Percentiles rank a stretch among this genome's conserved stretches.
Conservation (phyloP, 64 coral and sea anemone species). For the Trachythela sp. region DNA sequence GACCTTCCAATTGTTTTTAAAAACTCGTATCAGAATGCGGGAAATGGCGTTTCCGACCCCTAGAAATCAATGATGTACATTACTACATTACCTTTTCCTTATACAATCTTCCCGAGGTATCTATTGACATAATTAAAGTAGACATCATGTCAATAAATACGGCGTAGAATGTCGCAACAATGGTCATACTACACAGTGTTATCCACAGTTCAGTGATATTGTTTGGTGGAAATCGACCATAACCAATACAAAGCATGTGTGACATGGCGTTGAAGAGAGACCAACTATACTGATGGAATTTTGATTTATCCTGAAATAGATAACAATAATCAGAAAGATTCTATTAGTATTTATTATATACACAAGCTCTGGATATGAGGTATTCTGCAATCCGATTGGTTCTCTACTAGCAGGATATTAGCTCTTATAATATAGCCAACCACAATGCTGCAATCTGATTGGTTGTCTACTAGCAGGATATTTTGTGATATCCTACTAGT, state of each 20-base stretch:
- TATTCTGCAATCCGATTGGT: no score
- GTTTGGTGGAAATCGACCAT: conserved; percentile 89
- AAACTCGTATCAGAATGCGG: no score
- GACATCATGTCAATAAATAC: conserved; percentile 99
- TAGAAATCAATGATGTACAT: background rate
- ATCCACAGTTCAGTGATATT: conserved; percentile 80
- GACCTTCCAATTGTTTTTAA: no score
- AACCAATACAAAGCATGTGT: conserved; percentile 95
- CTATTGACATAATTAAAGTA: conserved; percentile 96
- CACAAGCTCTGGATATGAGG: no score
- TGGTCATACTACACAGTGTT: conserved; percentile 90
- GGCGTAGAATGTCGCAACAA: conserved; percentile 91
- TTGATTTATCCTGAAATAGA: conserved; percentile 59
- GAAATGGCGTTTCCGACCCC: no score
- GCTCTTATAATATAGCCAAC: no score
- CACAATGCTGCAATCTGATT: no score
- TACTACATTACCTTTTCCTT: conserved; percentile 83
- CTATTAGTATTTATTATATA: no score
- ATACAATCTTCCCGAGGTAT: conserved; percentile 91
- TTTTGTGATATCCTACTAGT: no score
- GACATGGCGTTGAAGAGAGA: conserved; percentile 92
- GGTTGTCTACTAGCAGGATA: no score
- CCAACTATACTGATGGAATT: conserved; percentile 82
- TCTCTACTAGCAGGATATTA: no score
- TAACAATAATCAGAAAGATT: background rate